Conservation (phyloP, 1,140 invertebrate species). For the Epicauta chinensis region DNA sequence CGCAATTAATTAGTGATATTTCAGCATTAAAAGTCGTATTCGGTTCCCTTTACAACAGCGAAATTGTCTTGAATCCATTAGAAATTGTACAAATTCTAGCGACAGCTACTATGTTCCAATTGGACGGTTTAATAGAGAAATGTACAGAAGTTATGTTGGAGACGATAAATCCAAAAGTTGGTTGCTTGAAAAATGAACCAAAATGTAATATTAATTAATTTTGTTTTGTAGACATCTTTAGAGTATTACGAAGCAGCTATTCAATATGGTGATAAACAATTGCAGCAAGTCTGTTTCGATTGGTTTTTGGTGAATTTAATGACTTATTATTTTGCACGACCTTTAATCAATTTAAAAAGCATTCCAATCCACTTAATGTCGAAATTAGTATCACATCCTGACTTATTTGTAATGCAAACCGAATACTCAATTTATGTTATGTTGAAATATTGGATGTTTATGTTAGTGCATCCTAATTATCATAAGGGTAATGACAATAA, state of each 20-base stretch:
- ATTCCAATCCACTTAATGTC: conserved; percentile 56
- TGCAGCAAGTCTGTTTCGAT: conserved; percentile 56
- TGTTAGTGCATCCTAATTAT: conserved; percentile 41
- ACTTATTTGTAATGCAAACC: conserved; percentile 72
- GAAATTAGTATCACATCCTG: conserved; percentile 55
- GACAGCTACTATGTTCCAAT: conserved; percentile 69
- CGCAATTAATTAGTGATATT: conserved; percentile 9
- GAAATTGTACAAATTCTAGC: conserved; percentile 67
- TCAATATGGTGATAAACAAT: conserved; percentile 59
- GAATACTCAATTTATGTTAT: conserved; percentile 75
- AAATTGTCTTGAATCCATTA: conserved; percentile 64
- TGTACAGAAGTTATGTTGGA: conserved; percentile 71
- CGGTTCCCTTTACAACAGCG: conserved; percentile 74
- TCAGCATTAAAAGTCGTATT: conserved; percentile 62
- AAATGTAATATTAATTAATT: conserved; percentile 14
- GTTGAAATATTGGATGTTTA: conserved; percentile 61
- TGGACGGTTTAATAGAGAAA: conserved; percentile 68
- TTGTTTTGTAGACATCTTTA: conserved; percentile 55
- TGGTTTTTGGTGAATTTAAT: conserved; percentile 69
- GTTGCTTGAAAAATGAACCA: background rate
- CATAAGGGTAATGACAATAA: too few species aligned
- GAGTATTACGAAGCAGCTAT: conserved; percentile 62
- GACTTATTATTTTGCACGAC: conserved; percentile 50
- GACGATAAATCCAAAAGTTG: conserved; percentile 59
- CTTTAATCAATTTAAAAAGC: conserved; percentile 42